Evolutionary conservation across 2,797 vertebrate species (phyloP).

Genomic region (Myotis planiceps): DNA sequence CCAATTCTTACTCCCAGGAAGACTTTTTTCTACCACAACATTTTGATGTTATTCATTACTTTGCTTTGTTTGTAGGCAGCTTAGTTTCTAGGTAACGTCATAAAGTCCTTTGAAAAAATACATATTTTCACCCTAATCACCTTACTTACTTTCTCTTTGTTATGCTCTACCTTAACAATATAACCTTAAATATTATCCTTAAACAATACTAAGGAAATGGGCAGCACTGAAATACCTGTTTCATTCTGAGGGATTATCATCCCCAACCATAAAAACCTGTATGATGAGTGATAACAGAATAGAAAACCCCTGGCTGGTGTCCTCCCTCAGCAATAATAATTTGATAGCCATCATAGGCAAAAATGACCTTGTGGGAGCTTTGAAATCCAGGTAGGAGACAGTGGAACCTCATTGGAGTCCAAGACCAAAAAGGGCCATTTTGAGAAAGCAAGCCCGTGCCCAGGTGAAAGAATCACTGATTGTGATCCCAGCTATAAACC

Average conservation of each 20-base stretch:
- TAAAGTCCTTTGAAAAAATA: neutral
- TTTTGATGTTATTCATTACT: neutral
- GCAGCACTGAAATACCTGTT: neutral
- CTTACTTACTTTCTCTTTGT: neutral
- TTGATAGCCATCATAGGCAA: neutral
- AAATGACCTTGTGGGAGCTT: neutral
- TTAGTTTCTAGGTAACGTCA: slow-evolving; percentile 37
- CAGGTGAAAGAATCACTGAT: neutral
- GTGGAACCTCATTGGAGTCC: neutral
- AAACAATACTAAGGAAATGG: neutral
- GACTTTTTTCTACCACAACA: neutral
- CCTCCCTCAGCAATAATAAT: neutral
- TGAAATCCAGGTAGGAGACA: neutral
- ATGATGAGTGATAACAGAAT: neutral
- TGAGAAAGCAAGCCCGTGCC: neutral
- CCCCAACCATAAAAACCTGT: neutral
- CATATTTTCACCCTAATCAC: neutral
- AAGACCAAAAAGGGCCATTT: neutral
- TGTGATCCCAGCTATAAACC: neutral
- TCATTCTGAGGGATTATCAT: neutral
- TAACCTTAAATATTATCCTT: neutral
- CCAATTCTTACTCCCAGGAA: neutral
- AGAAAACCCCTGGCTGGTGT: neutral
- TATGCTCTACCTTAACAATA: neutral
- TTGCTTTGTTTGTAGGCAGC: neutral